Conservation (phyloP, 2,797 vertebrate genomes). For the Psittacula derbiana region DNA sequence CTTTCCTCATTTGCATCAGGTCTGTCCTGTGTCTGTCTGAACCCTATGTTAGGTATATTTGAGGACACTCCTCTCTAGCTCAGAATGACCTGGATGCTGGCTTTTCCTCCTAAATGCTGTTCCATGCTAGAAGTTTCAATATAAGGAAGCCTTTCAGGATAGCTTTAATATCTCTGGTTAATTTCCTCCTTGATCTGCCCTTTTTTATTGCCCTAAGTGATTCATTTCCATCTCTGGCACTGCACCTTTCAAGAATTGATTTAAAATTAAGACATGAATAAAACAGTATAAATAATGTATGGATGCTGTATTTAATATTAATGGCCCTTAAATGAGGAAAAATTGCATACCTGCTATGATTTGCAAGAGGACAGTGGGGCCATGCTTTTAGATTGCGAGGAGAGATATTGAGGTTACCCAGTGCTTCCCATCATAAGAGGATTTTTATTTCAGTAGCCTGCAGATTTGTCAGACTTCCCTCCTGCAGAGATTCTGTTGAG, state of each 20-base stretch:
- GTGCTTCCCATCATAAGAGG: background rate
- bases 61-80: background rate
- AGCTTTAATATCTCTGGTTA: conserved; percentile 9
- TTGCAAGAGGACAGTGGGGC: background rate
- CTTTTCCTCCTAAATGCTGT: background rate
- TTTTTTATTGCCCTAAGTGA: conserved; percentile 49
- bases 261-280: conserved; percentile 63
- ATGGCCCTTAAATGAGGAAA: conserved; percentile 55
- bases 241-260: conserved; percentile 49
- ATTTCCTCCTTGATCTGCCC: conserved; percentile 25
- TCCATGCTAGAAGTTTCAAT: conserved; percentile 4
- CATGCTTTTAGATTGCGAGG: background rate
- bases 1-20: background rate
- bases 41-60: background rate
- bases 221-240: conserved; percentile 23
- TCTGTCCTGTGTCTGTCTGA: background rate
- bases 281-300: conserved; percentile 71
- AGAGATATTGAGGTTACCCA: background rate
- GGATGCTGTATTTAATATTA: conserved; percentile 65
- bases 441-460: background rate
- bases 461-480: background rate
- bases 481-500: background rate
- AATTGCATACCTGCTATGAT: conserved; percentile 25
- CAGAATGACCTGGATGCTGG: background rate
- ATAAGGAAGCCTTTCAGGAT: background rate